Evolutionary conservation across 2,888 invertebrate species (phyloP).

Genomic region (Monoplex corrugatus): DNA sequence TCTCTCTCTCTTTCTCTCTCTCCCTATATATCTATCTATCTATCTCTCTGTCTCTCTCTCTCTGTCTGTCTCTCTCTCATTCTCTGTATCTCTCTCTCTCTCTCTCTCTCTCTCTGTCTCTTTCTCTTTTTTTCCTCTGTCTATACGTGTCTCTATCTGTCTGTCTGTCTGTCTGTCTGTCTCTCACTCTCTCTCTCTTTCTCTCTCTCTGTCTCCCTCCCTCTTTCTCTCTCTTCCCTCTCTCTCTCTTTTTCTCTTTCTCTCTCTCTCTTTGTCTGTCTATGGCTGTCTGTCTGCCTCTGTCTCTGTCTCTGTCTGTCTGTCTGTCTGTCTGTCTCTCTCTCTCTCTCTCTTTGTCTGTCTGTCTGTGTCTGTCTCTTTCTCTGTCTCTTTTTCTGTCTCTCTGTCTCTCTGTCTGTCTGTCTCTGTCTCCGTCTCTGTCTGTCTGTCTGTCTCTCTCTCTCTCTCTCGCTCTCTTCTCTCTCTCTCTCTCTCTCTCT

Average conservation of each 20-base stretch:
- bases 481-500: not conserved
- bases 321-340: not conserved
- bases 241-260: conserved; percentile 33
- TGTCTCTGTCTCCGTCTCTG: not conserved
- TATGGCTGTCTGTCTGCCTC: not conserved
- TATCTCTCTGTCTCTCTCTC: not conserved
- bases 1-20: not conserved
- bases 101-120: not conserved
- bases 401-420: not conserved
- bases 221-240: not conserved
- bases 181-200: conserved; percentile 20
- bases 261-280: conserved; percentile 36
- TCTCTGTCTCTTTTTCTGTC: not conserved
- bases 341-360: conserved; percentile 13
- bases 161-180: conserved; percentile 26
- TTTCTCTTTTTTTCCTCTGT: not conserved
- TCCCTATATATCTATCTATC: not conserved
- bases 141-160: not conserved
- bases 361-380: not conserved
- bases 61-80: not conserved
- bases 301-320: not conserved
- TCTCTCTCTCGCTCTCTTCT: not conserved
- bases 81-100: not conserved
- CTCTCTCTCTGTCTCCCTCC: not conserved
- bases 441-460: not conserved